Percentiles rank a stretch among this genome's conserved stretches.
These are phyloP conservation scores for Trachelus tabidus DNA, from an alignment of 2,888 invertebrate genomes.

Conservation along the genomic window DNA sequence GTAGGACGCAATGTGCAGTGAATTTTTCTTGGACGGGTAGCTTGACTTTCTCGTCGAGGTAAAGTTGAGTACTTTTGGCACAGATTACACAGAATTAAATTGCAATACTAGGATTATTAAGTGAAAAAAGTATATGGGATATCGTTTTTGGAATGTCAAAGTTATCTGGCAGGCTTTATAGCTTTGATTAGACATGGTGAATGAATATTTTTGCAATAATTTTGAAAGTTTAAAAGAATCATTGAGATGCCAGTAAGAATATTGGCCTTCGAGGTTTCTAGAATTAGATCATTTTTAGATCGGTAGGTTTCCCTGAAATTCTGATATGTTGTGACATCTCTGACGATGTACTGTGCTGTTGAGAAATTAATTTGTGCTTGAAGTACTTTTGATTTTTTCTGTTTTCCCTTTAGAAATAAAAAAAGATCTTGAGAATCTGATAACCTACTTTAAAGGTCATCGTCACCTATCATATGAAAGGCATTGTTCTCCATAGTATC, in stretches of 20 bases:
- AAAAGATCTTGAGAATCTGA: background rate
- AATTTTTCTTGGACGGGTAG: constrained; percentile 28
- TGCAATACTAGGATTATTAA: constrained; percentile 12
- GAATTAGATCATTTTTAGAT: background rate
- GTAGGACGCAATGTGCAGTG: background rate
- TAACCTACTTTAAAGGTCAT: constrained; percentile 76
- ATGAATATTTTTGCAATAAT: background rate
- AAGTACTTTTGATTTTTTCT: background rate
- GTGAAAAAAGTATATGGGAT: background rate
- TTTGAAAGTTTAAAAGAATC: background rate
- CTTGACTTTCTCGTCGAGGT: constrained; percentile 21
- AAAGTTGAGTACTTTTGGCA: constrained; percentile 35
- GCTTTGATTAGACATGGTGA: background rate
- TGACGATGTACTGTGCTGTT: background rate
- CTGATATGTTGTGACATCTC: background rate
- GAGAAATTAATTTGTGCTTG: background rate
- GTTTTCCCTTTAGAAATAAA: background rate
- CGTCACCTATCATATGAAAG: constrained; percentile 95
- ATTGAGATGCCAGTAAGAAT: background rate
- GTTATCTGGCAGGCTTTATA: background rate
- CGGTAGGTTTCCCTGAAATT: background rate
- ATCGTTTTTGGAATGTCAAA: background rate
- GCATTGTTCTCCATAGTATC: constrained; percentile 90
- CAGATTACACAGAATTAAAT: constrained; percentile 18
- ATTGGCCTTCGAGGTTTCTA: background rate